Evolutionary conservation across 2,797 vertebrate genomes (phyloP).

Genomic region (Hapalemur alaotrensis): DNA sequence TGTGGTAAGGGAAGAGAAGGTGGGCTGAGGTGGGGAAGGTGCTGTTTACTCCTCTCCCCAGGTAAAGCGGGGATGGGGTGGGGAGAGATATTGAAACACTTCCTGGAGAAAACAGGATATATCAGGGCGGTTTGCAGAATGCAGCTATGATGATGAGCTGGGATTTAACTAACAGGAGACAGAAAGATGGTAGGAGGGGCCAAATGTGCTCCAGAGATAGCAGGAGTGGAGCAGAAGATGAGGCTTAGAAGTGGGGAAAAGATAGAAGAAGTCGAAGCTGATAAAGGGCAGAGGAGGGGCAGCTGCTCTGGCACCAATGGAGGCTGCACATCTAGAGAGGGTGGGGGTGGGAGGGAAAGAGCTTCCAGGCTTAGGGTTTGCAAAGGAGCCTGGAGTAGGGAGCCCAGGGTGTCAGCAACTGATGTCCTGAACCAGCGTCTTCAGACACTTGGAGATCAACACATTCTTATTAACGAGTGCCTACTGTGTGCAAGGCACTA

Average conservation of each 20-base stretch:
- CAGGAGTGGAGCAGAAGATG: not conserved
- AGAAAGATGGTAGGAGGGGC: not conserved
- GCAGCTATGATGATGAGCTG: not conserved
- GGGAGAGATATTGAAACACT: not conserved
- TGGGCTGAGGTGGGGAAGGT: not conserved
- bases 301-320: fast-evolving
- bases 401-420: not conserved
- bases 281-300: not conserved
- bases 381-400: not conserved
- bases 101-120: not conserved
- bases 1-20: not conserved
- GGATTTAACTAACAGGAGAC: not conserved
- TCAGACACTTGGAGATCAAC: not conserved
- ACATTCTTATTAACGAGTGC: not conserved
- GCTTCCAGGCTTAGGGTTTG: not conserved
- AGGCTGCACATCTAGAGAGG: not conserved
- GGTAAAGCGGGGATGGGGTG: not conserved
- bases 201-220: not conserved
- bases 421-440: not conserved
- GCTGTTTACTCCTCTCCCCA: not conserved
- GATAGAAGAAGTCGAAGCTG: not conserved
- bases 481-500: too few relatives aligned
- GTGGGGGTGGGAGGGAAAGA: not conserved
- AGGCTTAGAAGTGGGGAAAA: not conserved
- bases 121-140: not conserved